A percentile compares a stretch with the other conserved stretches of the same genome.
These are phyloP conservation scores for Furnarius figulus DNA, from an alignment of 2,113 vertebrate species.

Conservation along the genomic window DNA sequence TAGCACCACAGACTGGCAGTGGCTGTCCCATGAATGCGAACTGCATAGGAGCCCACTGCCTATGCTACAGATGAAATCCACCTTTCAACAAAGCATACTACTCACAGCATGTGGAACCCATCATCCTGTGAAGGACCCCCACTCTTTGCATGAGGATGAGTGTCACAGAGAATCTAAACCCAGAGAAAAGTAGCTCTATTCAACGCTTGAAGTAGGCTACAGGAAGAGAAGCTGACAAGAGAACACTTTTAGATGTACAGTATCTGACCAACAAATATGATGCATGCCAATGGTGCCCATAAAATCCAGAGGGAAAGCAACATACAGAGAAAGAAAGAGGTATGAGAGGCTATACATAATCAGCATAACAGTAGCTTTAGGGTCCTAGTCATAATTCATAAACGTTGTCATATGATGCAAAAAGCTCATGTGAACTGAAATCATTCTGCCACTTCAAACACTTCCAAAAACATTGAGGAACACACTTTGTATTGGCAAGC, in stretches of 20 bases:
- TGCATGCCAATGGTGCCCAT: background rate
- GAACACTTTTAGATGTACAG: background rate
- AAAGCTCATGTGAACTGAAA: background rate
- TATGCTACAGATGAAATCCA: background rate
- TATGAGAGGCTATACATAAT: background rate
- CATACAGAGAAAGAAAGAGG: too few species aligned
- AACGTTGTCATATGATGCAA: background rate
- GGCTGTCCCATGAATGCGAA: background rate
- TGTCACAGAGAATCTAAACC: background rate
- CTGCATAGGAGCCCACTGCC: background rate
- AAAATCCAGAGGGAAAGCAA: too few species aligned
- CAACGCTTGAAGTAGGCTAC: background rate
- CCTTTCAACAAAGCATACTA: background rate
- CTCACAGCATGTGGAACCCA: background rate
- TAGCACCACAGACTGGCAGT: background rate
- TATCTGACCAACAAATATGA: background rate
- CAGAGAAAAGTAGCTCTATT: background rate
- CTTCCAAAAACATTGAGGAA: background rate
- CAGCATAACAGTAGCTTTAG: background rate
- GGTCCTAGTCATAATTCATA: background rate
- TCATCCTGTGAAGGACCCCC: background rate
- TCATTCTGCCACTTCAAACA: background rate
- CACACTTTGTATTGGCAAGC: background rate
- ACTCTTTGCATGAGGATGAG: background rate
- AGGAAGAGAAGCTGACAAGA: background rate